A percentile compares a stretch with the other conserved stretches of the same genome.
These are phyloP conservation scores for Ptychochromis oligacanthus DNA, from an alignment of 2,113 vertebrate genomes.

Conservation along the genomic window DNA sequence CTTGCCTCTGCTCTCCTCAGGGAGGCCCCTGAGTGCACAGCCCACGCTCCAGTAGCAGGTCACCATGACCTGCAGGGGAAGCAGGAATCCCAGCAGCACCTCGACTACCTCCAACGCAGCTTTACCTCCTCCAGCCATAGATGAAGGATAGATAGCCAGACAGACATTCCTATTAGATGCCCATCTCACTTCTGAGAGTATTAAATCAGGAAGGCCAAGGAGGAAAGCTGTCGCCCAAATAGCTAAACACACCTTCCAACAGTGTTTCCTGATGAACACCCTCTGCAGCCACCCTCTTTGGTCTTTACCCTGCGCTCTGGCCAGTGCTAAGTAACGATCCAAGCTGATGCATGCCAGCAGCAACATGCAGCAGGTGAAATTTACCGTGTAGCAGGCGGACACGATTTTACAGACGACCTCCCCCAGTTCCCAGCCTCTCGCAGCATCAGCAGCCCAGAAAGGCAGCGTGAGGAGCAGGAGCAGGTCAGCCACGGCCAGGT, in stretches of 20 bases:
- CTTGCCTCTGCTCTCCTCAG: constrained; percentile 80
- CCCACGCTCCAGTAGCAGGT: constrained; percentile 85
- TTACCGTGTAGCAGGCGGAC: constrained; percentile 86
- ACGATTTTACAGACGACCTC: constrained; percentile 84
- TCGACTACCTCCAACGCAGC: constrained; percentile 85
- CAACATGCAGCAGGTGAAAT: constrained; percentile 92
- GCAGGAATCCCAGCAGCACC: constrained; percentile 86
- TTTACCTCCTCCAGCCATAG: constrained; percentile 78
- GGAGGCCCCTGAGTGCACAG: constrained; percentile 74
- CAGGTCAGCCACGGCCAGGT: constrained; percentile 90
- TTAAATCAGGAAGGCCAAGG: constrained; percentile 88
- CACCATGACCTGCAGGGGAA: constrained; percentile 89
- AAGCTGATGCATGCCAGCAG: constrained; percentile 92
- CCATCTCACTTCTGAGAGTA: constrained; percentile 82
- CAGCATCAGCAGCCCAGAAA: constrained; percentile 89
- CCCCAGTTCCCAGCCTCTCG: constrained; percentile 89
- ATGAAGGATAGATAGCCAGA: constrained; percentile 78
- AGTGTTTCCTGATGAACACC: constrained; percentile 58
- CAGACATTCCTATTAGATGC: constrained; percentile 75
- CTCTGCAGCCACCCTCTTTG: constrained; percentile 21
- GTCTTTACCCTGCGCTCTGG: constrained; percentile 14
- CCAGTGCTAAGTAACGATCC: constrained; percentile 85
- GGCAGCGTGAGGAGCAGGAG: constrained; percentile 90
- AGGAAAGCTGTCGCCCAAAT: constrained; percentile 84
- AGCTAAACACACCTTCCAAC: constrained; percentile 64